These are phyloP conservation scores for Girardia tigrina DNA, from an alignment of 2,888 invertebrate genomes.

Conservation along the genomic window DNA sequence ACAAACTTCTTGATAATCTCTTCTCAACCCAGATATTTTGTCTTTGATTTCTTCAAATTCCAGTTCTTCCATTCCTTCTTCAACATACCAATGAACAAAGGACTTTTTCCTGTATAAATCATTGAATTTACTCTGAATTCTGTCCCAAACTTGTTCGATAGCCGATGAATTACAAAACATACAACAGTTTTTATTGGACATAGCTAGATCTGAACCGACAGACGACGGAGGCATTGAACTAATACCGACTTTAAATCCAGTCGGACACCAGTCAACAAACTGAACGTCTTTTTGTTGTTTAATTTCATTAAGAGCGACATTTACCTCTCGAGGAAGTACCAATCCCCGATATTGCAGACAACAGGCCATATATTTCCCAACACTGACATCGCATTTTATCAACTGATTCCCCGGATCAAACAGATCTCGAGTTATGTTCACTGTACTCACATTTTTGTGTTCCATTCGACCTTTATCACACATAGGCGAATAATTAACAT, in stretches of 20 bases:
- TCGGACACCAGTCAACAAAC: slow-evolving; percentile 32
- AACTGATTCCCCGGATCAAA: slow-evolving; percentile 25
- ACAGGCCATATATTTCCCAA: slow-evolving; percentile 28
- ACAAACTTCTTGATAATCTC: slow-evolving; percentile 28
- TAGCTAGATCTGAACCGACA: not conserved
- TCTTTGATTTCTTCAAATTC: slow-evolving; percentile 21
- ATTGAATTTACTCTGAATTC: not conserved
- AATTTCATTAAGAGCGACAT: not conserved
- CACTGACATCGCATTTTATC: not conserved
- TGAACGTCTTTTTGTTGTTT: not conserved
- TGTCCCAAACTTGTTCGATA: slow-evolving; percentile 25
- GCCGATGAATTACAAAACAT: slow-evolving; percentile 24
- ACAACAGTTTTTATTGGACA: not conserved
- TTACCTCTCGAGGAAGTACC: not conserved
- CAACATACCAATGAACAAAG: slow-evolving; percentile 33
- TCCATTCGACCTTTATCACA: not conserved
- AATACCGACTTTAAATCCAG: slow-evolving; percentile 33
- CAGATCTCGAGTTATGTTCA: not conserved
- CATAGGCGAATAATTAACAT: slow-evolving; percentile 29
- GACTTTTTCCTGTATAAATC: not conserved
- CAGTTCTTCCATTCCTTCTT: slow-evolving; percentile 26
- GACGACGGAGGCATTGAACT: not conserved
- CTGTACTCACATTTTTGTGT: not conserved
- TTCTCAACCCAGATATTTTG: slow-evolving; percentile 21
- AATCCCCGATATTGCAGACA: slow-evolving; percentile 15